phyloP scores from a whole-genome alignment of 2,797 vertebrate species.

The Acanthurus leucopareius region DNA sequence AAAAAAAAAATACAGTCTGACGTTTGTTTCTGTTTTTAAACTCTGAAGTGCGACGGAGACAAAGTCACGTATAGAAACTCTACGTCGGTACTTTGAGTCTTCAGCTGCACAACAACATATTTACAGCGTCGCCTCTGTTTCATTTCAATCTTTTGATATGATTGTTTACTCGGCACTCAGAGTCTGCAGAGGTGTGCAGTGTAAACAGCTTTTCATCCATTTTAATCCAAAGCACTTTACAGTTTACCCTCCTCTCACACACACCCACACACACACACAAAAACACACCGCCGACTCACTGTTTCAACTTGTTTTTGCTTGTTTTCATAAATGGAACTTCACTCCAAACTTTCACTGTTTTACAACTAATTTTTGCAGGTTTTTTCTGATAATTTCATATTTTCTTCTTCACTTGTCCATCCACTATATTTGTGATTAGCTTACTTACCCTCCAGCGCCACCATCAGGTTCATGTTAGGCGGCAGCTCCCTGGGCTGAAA shows the following conservation, averaged over 20 bases:
- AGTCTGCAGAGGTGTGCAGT: background rate
- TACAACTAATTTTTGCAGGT: too few relatives aligned
- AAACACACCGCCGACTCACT: too few relatives aligned
- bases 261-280: too few relatives aligned
- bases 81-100: background rate
- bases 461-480: background rate
- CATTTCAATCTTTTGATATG: background rate
- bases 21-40: background rate
- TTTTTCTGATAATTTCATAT: too few relatives aligned
- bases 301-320: too few relatives aligned
- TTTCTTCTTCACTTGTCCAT: too few relatives aligned
- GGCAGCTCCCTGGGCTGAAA: too few relatives aligned
- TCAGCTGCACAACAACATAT: background rate
- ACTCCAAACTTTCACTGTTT: too few relatives aligned
- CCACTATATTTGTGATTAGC: background rate
- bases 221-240: background rate
- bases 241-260: too few relatives aligned
- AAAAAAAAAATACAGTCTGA: background rate
- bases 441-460: background rate
- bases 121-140: background rate
- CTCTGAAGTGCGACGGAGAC: background rate
- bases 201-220: background rate
- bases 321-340: too few relatives aligned
- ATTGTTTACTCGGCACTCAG: background rate
- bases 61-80: background rate